Percentiles rank a stretch among this genome's conserved stretches.
These are phyloP conservation scores for Bimastos eiseni DNA, from an alignment of 2,888 invertebrate genomes.

Conservation along the genomic window DNA sequence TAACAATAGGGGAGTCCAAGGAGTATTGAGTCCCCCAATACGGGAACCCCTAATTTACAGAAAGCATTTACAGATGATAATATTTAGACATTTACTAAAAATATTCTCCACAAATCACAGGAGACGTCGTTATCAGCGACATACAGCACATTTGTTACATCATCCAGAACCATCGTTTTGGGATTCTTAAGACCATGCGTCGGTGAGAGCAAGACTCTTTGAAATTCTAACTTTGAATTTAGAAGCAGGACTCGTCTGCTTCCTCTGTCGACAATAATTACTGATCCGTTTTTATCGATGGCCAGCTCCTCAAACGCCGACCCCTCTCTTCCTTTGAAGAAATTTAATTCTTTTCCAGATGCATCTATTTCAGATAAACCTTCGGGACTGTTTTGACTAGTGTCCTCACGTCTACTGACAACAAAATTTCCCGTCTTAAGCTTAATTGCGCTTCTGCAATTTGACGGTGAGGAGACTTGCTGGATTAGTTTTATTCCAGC, in stretches of 20 bases:
- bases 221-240: slow-evolving; percentile 8
- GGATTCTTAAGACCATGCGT: background rate
- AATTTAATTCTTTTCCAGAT: background rate
- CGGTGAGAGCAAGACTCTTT: background rate
- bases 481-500: background rate
- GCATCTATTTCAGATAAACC: background rate
- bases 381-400: background rate
- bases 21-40: too few relatives aligned
- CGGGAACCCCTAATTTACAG: too few relatives aligned
- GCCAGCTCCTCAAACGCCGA: background rate
- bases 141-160: background rate
- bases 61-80: background rate
- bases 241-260: background rate
- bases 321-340: background rate
- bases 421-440: background rate
- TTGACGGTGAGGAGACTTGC: background rate
- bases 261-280: background rate
- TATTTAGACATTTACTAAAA: background rate
- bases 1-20: too few relatives aligned
- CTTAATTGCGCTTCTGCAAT: background rate
- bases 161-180: background rate
- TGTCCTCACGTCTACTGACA: background rate
- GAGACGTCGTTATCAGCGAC: background rate
- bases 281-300: background rate
- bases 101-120: background rate